Conservation (phyloP, 2,888 invertebrate genomes). For the Drosophila nigritarsus region DNA sequence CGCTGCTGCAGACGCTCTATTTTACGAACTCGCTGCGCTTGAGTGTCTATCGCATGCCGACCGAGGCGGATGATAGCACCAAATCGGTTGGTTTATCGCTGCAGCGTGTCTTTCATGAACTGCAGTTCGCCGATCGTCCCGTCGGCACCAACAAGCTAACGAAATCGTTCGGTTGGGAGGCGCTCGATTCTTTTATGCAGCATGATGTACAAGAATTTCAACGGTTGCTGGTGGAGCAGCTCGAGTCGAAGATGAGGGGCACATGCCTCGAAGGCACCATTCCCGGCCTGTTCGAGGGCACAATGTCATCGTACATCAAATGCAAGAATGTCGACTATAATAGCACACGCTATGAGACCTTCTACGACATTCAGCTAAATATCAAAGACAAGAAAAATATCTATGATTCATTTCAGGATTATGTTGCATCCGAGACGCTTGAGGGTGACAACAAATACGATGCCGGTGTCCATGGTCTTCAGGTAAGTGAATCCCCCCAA, state of each 20-base stretch:
- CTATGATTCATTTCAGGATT: conserved; percentile 98
- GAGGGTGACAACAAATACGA: conserved; percentile 99
- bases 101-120: conserved; percentile 98
- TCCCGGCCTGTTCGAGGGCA: conserved; percentile 98
- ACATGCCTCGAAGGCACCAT: conserved; percentile 99
- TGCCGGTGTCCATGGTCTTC: conserved; percentile 95
- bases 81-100: conserved; percentile 95
- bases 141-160: conserved; percentile 99
- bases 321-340: conserved; percentile 99
- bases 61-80: conserved; percentile 98
- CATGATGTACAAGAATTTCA: conserved; percentile 97
- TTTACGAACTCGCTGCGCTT: conserved; percentile 96
- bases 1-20: conserved; percentile 97
- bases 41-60: conserved; percentile 99
- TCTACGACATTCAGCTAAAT: conserved; percentile 99
- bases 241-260: conserved; percentile 99
- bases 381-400: conserved; percentile 99
- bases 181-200: conserved; percentile 99
- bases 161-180: conserved; percentile 99
- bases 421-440: conserved; percentile 96
- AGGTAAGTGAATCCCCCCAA: conserved; percentile 57
- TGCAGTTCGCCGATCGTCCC: conserved; percentile 98
- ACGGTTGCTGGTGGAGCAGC: conserved; percentile 95
- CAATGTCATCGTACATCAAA: conserved; percentile 99
- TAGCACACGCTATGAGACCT: conserved; percentile 98